Conservation (phyloP, 2,888 invertebrate genomes). For the Parthenolecanium corni region DNA sequence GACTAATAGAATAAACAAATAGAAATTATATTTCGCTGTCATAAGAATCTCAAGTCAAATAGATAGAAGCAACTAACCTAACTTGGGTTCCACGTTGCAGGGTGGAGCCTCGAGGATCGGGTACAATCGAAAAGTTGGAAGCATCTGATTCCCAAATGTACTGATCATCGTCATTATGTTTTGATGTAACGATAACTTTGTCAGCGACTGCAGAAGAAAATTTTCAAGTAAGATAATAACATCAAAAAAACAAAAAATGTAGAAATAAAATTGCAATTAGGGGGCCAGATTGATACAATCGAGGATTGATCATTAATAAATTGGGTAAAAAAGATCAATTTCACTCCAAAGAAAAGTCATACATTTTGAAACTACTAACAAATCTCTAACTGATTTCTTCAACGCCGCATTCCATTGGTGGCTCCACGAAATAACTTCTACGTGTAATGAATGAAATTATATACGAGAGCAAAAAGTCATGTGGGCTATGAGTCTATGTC, state of each 20-base stretch:
- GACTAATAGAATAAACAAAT: slow-evolving; percentile 41
- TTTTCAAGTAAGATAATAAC: too few relatives aligned
- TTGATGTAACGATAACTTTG: slow-evolving; percentile 87
- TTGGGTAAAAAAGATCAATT: too few relatives aligned
- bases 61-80: slow-evolving; percentile 43
- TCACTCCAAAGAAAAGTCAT: too few relatives aligned
- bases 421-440: too few relatives aligned
- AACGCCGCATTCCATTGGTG: too few relatives aligned
- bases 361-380: too few relatives aligned
- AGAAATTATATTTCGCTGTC: background rate
- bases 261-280: background rate
- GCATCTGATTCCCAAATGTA: slow-evolving; percentile 99
- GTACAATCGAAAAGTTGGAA: slow-evolving; percentile 69
- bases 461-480: too few relatives aligned
- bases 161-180: slow-evolving; percentile 86
- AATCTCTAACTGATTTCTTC: too few relatives aligned
- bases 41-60: background rate
- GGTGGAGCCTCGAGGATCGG: slow-evolving; percentile 89
- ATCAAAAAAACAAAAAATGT: background rate
- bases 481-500: too few relatives aligned
- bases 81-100: slow-evolving; percentile 81
- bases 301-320: too few relatives aligned
- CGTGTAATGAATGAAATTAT: too few relatives aligned
- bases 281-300: too few relatives aligned
- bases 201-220: slow-evolving; percentile 63